Base-by-base conservation (phyloP, 2,888 invertebrate species). In the Meloe dianella region DNA sequence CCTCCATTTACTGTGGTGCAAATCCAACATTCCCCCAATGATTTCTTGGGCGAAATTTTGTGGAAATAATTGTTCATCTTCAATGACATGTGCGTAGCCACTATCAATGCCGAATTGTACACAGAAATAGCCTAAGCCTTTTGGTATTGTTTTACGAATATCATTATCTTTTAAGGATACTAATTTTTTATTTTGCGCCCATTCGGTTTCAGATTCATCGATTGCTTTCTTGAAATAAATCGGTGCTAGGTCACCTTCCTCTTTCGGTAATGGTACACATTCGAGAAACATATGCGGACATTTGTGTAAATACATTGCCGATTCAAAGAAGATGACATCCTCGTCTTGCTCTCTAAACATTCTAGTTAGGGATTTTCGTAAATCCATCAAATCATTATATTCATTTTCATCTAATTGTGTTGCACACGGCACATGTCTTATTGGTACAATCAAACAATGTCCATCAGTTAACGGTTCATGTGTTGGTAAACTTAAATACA, bases 191-290 rank as follows among this genome's bases (percentile, higher is more conserved):
- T 99, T 99, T 78, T 92, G 91, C 5, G 95, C 89, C 97, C 98
- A 99, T 84, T 98, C 97, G 20, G 89, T 89, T 84, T 97, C 98
- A 72, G 95, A 95, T 82, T 99, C 98, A 77, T 94, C 88, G 65
- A 99, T 90, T 0, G 97, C 98, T 87, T 99, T 99, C 88, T 97
- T 97, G 83, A 98, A 98, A 84, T 97, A 98, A 78, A 98, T 96
- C 0, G 97, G 95, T 4, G 96, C 95, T 85, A 92, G 85, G 77
- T 96, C 95, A 1, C 95, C 96, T 20, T 90, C 87, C 82, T 95
- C 94, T 75, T 89, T 88, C 4, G 92, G 91, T 68, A 97, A 76
- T 0, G 98, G 97, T 10, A 98, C 87, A 85, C 97, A 97, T 78
- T 98, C 94, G 60, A 98, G 86, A 51, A 87, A 86, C 89, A 97